Evolutionary conservation across 2,113 vertebrate species (phyloP), one percentile per base, ranked within the genome.

Genomic region (Chlamydotis undulata): DNA sequence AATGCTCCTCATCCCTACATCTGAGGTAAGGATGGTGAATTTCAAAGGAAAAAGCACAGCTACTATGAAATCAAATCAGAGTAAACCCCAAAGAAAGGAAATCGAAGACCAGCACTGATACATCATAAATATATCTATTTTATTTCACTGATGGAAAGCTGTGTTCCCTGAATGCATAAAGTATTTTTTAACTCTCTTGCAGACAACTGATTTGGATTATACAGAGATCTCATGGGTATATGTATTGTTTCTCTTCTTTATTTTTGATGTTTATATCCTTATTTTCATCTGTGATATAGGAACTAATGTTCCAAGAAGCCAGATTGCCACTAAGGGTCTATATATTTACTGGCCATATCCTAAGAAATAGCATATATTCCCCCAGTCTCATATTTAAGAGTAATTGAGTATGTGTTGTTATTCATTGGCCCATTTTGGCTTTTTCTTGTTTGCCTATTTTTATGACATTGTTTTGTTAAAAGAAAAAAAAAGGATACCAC

Each of bases 241-340:
- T 16, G 29, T 50, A 90, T 87, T 91, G 55, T 89, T 95, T 90
- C 55, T 89, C 61, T 83, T 93, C 73, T 89, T 64, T 84, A 76
- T 92, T 94, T 97, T 92, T 89, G 47, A 97, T 93, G 79, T 92
- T 94, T 96, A 80, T 92, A 71, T 79, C 70, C 69, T 97, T 83
- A 82, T 83, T 97, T 97, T 94, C 60, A 71, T 60, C 55, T 90
- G 33, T 96, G 94, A 95, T 97, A 87, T 81, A 94, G 83, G 89
- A 97, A 93, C 81, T 81, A 56, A 80, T 70, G 56, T 70, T 95
- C 80, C 55, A 49, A 92, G 83, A 93, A 95, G 69, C 57, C n/a
- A 95, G 85, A 90, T 84, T 96, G 90, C 89, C 67, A 92, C 93
- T 41, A 55, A 83, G 76, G 55, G 23, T 74, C 73, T 82, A 78